Base-by-base conservation (phyloP, 2,888 invertebrate genomes). In the Drosophila paucipuncta region DNA sequence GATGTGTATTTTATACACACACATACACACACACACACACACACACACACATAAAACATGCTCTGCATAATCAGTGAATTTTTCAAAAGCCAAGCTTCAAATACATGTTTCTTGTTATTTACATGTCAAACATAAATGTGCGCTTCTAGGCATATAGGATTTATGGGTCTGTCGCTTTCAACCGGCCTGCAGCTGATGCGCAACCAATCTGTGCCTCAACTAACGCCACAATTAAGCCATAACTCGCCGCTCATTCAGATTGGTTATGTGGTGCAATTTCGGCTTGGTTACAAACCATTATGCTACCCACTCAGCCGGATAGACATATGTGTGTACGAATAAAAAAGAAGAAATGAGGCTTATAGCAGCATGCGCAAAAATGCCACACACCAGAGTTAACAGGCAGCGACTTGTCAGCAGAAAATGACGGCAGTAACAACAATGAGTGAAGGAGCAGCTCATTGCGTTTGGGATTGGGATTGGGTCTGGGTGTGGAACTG, bases 261-360 rank as follows among this genome's bases (percentile, higher is more conserved):
- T n/a, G 30, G 49, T 70, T 73, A 65, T 69, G 62, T 78, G 76
- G 78, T 74, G 73, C 72, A 74, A 75, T 84, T 81, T 50, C 55
- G 67, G 73, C 74, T 80, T 82, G 64, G 85, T 80, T 89, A 85
- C 90, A 80, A 87, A 55, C 85, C 82, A 85, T 85, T 85, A 85
- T 66, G 64, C 54, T 67, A 30, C 61, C 58, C 75, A 67, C 65
- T 69, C 68, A 76, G 41, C 37, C 79, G 62, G 47, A 66, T 73
- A 70, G 66, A 57, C 30, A 30, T 31, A 62, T 31, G 41, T 55
- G 31, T 41, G 16, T 31, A n/a, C 25, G 2, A 47, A 25, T 64
- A 58, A 52, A 52, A 49, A 67, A 22, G 13, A 28, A 76, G 72
- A 88, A 78, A 80, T 75, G 70, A 57, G 80, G 89, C 90, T 89